Percentiles rank a stretch among this genome's conserved stretches.
Evolutionary conservation across 2,113 vertebrate genomes (phyloP).

Genomic region (Enhydra lutris): DNA sequence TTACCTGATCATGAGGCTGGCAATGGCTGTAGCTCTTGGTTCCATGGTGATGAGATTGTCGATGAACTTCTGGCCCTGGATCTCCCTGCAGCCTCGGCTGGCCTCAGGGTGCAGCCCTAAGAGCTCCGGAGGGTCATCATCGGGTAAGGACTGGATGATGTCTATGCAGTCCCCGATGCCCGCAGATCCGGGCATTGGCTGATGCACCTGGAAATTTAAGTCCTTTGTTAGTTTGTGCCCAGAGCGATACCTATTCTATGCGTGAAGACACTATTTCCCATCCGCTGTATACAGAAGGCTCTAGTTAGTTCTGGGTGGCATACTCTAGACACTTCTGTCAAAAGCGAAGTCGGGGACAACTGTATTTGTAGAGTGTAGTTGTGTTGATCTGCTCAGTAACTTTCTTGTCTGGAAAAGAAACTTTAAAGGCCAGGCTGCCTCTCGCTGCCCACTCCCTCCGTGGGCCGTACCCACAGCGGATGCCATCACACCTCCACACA

Average conservation of each 20-base stretch:
- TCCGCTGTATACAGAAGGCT: not conserved
- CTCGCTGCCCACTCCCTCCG: not conserved
- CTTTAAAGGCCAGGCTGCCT: not conserved
- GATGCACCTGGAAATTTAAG: slow-evolving; percentile 55
- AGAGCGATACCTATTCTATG: not conserved
- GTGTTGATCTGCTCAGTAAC: too few relatives aligned
- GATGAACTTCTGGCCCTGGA: slow-evolving; percentile 53
- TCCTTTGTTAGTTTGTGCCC: not conserved
- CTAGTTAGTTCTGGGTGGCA: not conserved
- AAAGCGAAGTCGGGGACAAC: not conserved
- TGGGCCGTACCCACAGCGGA: not conserved
- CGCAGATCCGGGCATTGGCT: not conserved
- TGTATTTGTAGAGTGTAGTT: not conserved
- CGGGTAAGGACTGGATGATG: slow-evolving; percentile 72
- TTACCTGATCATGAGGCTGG: slow-evolving; percentile 52
- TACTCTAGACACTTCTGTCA: not conserved
- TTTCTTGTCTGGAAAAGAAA: not conserved
- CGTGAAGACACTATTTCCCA: not conserved
- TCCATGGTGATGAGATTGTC: slow-evolving; percentile 63
- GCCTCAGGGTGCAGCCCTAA: slow-evolving; percentile 75
- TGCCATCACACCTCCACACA: not conserved
- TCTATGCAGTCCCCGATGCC: slow-evolving; percentile 60
- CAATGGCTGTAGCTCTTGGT: not conserved
- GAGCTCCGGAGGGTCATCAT: slow-evolving; percentile 66
- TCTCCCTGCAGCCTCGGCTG: slow-evolving; percentile 23